Base-by-base conservation (phyloP, 37 sponge, comb jelly and placozoan species). In the Corticium candelabrum region DNA sequence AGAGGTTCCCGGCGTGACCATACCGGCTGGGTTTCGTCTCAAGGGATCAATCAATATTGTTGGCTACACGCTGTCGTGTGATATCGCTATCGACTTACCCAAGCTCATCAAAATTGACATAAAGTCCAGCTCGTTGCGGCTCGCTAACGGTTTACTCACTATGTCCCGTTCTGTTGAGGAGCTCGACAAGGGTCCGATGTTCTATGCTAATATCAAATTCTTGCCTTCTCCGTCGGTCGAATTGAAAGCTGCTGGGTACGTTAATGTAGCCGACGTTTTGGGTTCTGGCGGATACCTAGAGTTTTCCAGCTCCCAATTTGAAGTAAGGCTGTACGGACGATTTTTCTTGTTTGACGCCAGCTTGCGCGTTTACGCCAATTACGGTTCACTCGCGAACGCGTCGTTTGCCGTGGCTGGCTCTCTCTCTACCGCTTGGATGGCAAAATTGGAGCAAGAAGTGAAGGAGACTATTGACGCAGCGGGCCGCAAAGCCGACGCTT, bases 391-490 rank as follows among this genome's bases (percentile, higher is more conserved):
- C 21, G 62, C 11, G 21, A 21, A 50, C 11, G 62, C 62, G 62
- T 50, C 62, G 62, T 50, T 50, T 50, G 15, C 11, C 11, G 62
- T 50, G 62, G 11, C 11, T 43, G 56, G 5, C 56, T 43, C 11
- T 43, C 56, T 40, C 40, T 76, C 77, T 37, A 11, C 41, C 77
- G 62, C 11, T 27, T 50, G 62, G 62, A 50, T 50, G 62, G 21
- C 11, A 50, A 50, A 50, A 50, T 21, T 50, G 15, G 62, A 50
- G 62, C 11, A 50, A 50, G 62, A 50, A 50, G 62, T 50, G 15
- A 27, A 21, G 15, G 62, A 50, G 11, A 21, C 62, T 27, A 50
- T 50, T 27, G 62, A 50, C 62, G 62, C 15, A 11, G 62, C n/a
- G n/a, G n/a, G n/a, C 62, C 62, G 62, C 62, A 21, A 50, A 50